Evolutionary conservation across 1,140 invertebrate species (phyloP).

Genomic region (Onthophagus taurus): DNA sequence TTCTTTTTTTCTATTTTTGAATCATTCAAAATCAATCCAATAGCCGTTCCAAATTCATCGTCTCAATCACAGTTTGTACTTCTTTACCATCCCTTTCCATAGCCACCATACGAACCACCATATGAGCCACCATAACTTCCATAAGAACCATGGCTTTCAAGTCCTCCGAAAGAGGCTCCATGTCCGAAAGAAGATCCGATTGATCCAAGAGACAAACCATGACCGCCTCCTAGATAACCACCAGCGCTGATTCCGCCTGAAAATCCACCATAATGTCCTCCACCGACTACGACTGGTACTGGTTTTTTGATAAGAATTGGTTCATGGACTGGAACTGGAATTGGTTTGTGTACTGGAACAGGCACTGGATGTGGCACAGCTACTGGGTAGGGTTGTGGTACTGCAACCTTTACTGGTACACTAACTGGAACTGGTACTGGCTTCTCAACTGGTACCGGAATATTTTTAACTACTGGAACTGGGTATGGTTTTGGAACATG

Average conservation of each 20-base stretch:
- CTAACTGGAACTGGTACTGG: slow-evolving; percentile 20
- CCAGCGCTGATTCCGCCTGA: slow-evolving; percentile 7
- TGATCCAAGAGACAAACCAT: background rate
- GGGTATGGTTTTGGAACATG: slow-evolving; percentile 43
- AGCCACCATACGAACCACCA: no score
- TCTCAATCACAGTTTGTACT: no score
- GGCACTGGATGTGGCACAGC: slow-evolving; percentile 20
- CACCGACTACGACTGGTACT: slow-evolving; percentile 39
- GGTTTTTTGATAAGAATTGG: slow-evolving; percentile 43
- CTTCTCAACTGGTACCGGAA: slow-evolving; percentile 32
- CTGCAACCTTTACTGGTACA: slow-evolving; percentile 24
- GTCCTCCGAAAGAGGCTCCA: no score
- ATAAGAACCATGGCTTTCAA: no score
- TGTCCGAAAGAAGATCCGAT: no score
- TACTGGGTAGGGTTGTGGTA: slow-evolving; percentile 14
- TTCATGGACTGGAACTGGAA: slow-evolving; percentile 23
- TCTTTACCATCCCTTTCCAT: no score
- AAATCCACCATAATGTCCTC: slow-evolving; percentile 14
- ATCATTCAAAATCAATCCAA: no score
- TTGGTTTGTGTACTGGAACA: slow-evolving; percentile 14
- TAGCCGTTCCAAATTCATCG: no score
- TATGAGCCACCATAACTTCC: no score
- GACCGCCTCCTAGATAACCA: background rate
- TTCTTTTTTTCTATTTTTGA: no score
- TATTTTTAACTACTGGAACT: slow-evolving; percentile 39